Evolutionary conservation across 1,140 invertebrate genomes (phyloP).

Genomic region (Neomicropteryx cornuta): DNA sequence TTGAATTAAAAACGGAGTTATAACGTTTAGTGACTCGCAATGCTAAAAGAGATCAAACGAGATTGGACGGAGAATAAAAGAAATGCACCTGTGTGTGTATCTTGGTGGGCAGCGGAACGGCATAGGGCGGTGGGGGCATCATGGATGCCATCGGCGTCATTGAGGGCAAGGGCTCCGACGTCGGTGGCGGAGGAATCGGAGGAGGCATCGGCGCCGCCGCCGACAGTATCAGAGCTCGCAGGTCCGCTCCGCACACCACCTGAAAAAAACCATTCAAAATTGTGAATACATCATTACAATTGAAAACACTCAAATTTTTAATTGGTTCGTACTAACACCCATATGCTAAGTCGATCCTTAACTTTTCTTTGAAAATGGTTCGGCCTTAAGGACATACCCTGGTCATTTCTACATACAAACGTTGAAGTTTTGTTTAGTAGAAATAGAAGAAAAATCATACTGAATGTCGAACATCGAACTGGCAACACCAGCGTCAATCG

Average conservation of each 20-base stretch:
- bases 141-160: constrained; percentile 15
- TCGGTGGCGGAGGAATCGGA: constrained; percentile 4
- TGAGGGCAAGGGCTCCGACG: no score
- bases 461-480: no score
- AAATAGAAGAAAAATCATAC: constrained; percentile 14
- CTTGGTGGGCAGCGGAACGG: constrained; percentile 12
- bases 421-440: neutral
- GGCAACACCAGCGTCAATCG: no score
- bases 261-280: constrained; percentile 8
- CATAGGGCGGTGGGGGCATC: constrained; percentile 4
- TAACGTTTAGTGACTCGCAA: neutral
- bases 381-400: neutral
- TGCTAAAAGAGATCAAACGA: neutral
- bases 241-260: constrained; percentile 27
- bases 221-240: constrained; percentile 23
- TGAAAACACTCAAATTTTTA: neutral
- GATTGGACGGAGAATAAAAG: neutral
- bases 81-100: constrained; percentile 28
- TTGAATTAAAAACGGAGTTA: neutral
- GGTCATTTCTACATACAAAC: neutral
- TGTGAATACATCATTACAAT: neutral
- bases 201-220: constrained; percentile 15
- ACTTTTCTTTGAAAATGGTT: neutral
- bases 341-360: neutral
- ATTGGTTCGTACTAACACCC: neutral